Base-by-base conservation (phyloP, 2,113 vertebrate genomes). In the Falcunculus frontatus region DNA sequence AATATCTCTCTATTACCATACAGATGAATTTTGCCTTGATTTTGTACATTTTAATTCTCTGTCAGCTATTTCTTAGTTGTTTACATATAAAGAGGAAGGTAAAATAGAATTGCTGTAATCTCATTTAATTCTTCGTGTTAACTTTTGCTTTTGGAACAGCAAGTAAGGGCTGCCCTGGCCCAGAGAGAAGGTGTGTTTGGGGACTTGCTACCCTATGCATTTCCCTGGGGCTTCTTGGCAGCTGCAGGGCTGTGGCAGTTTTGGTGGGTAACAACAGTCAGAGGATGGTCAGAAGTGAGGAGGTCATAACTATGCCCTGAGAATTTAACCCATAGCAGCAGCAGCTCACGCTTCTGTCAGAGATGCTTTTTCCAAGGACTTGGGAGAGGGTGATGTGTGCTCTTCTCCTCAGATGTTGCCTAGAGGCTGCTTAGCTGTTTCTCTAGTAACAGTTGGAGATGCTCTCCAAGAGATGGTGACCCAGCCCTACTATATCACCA, bases 131-230 rank as follows among this genome's bases (percentile, higher is more conserved):
- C 21, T 69, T 57, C 20, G 9, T 35, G 53, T 37, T 37, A 6
- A 10, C 16, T 7, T 49, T 50, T 44, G 27, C 29, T 56, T 41
- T 62, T 69, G 49, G 13, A 53, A 6, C 10, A 65, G 57, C 21
- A 49, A 21, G 17, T 29, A 22, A 74, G 16, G 2, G 3, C 10
- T 90, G 23, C 26, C 8, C 13, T 67, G 73, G 47, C 20, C 27
- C 0, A 2, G 20, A 37, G 35, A 17, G 13, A 30, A 56, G 39
- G 5, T 17, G 3, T 32, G 14, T 23, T 9, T 6, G 2, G 1
- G 2, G 4, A 9, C 17, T 59, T 60, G 33, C 41, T 75, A 37
- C 46, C 15, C 19, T 47, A 0, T 3, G 2, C 3, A 1, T 30
- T 74, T 83, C 26, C 3, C 6, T 35, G 56, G 12, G n/a, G 10